Evolutionary conservation across 2,888 invertebrate genomes (phyloP), one percentile per base, ranked within the genome.

Genomic region (Tridacna crocea): DNA sequence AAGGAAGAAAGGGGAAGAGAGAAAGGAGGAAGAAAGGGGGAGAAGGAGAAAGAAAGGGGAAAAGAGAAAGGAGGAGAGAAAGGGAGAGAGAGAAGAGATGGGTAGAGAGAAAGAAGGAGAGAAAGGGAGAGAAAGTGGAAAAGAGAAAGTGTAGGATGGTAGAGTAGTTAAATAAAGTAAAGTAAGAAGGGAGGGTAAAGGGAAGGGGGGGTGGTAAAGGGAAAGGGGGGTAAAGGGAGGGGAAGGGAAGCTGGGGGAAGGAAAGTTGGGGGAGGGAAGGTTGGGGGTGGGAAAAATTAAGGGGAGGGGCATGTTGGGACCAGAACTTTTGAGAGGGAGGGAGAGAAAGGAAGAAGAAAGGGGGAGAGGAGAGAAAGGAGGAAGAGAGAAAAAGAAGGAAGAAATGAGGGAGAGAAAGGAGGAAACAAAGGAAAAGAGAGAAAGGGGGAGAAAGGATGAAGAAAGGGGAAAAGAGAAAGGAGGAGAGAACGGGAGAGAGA

Each of bases 351-450:
- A n/a, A n/a, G n/a, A n/a, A n/a, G n/a, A n/a, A n/a, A n/a, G n/a
- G n/a, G n/a, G n/a, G n/a, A n/a, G n/a, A n/a, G n/a, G 61, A 61
- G 61, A 61, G 61, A 22, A n/a, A 22, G 61, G n/a, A 22, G 22
- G 22, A n/a, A 61, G 61, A 22, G 61, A 61, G 61, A 22, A n/a
- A 61, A n/a, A 61, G 61, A 22, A n/a, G n/a, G 61, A 22, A 61
- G 61, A n/a, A 22, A n/a, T 15, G 61, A 22, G 22, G n/a, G 61
- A 22, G n/a, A 22, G 61, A 22, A n/a, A 61, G 61, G 10, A 22
- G 61, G n/a, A 61, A 22, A n/a, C n/a, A 22, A n/a, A 61, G 61
- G 61, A 22, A n/a, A 22, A n/a, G 22, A 22, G n/a, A n/a, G n/a
- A 22, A n/a, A 61, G 61, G n/a, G 22, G n/a, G n/a, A n/a, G n/a